phyloP scores from a whole-genome alignment of 2,888 invertebrate genomes.

The Scaptomyza parva region DNA sequence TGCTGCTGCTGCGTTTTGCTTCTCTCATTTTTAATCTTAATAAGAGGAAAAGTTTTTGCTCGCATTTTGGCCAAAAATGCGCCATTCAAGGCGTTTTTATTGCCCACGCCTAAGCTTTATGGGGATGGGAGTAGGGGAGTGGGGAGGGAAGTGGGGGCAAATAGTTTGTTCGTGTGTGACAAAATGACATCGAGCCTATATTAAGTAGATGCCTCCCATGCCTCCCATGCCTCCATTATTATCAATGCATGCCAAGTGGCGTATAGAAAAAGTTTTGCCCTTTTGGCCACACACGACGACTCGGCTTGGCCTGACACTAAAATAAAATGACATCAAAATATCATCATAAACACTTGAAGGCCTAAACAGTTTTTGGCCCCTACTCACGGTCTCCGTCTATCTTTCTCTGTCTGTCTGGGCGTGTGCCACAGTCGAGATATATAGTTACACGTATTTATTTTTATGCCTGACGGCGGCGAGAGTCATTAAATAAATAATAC shows the following conservation, averaged over 20 bases:
- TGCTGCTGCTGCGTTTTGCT: constrained; percentile 62
- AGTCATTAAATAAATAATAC: constrained; percentile 75
- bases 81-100: constrained; percentile 58
- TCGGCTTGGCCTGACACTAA: no score
- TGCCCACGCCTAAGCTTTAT: constrained; percentile 20
- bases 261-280: constrained; percentile 57
- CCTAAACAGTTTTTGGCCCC: constrained; percentile 12
- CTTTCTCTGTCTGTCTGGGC: constrained; percentile 33
- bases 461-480: constrained; percentile 20
- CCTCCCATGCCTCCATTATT: constrained; percentile 55
- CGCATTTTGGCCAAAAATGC: constrained; percentile 24
- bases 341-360: constrained; percentile 78
- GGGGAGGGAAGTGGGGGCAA: constrained; percentile 8
- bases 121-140: not conserved
- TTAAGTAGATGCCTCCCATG: constrained; percentile 10
- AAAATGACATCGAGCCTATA: constrained; percentile 31
- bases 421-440: constrained; percentile 41
- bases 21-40: constrained; percentile 76
- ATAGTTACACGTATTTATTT: constrained; percentile 17
- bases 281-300: constrained; percentile 26
- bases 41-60: constrained; percentile 72
- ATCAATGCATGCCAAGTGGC: constrained; percentile 56
- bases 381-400: not conserved
- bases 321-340: constrained; percentile 76
- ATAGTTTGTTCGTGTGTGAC: constrained; percentile 46